Conservation (phyloP, 30 jellyfish, hydroid and myxozoan species). For the Aurelia sp. region DNA sequence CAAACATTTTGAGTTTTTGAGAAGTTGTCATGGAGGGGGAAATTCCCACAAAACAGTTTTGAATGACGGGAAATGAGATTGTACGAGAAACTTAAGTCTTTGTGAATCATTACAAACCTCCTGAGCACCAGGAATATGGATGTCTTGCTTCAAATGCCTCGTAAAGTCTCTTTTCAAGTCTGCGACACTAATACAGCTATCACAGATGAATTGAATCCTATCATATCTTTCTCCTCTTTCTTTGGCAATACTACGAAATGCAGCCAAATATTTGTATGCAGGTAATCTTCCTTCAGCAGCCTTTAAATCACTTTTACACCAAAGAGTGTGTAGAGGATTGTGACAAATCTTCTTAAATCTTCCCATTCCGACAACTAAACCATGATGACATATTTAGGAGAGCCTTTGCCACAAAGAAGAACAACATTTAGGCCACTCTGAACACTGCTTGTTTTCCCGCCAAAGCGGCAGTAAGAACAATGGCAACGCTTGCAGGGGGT, state of each 20-base stretch:
- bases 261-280: not conserved
- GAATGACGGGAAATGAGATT: too few relatives aligned
- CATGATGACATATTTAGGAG: too few relatives aligned
- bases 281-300: not conserved
- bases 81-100: not conserved
- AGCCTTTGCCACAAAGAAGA: too few relatives aligned
- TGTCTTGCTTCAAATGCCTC: conserved; percentile 1
- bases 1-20: too few relatives aligned
- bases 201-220: not conserved
- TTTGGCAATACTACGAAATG: not conserved
- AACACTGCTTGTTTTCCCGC: too few relatives aligned
- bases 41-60: too few relatives aligned
- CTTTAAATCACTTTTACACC: not conserved
- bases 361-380: too few relatives aligned
- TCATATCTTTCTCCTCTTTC: not conserved
- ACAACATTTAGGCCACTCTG: too few relatives aligned
- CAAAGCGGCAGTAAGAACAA: too few relatives aligned
- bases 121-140: not conserved
- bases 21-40: too few relatives aligned
- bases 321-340: conserved; percentile 9
- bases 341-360: not conserved
- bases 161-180: not conserved
- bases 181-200: not conserved
- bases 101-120: conserved; percentile 8
- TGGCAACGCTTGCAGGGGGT: too few relatives aligned